Percentiles rank a stretch among this genome's conserved stretches.
phyloP scores from a whole-genome alignment of 2,888 invertebrate species.

The Iphiclides podalirius region DNA sequence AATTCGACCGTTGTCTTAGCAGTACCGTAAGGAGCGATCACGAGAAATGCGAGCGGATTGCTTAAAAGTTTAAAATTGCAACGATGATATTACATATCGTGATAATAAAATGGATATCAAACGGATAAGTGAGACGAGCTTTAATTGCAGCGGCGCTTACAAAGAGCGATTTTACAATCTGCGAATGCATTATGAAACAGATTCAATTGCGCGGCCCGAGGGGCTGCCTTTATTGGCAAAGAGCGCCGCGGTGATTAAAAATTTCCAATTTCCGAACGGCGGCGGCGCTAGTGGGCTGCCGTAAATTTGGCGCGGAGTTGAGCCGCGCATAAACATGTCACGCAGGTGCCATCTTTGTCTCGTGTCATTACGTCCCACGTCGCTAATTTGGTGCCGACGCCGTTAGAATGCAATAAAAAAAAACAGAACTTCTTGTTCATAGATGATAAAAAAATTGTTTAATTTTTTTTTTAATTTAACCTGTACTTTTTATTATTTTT shows the following conservation, averaged over 20 bases:
- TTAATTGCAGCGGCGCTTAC: slow-evolving; percentile 50
- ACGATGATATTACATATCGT: slow-evolving; percentile 25
- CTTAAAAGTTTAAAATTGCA: slow-evolving; percentile 24
- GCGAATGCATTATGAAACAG: slow-evolving; percentile 44
- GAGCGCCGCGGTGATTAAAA: slow-evolving; percentile 64
- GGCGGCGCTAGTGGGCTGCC: slow-evolving; percentile 38
- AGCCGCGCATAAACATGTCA: slow-evolving; percentile 64
- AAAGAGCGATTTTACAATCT: slow-evolving; percentile 52
- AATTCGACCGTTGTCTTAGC: slow-evolving; percentile 5
- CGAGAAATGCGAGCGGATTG: slow-evolving; percentile 5
- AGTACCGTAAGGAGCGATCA: slow-evolving; percentile 9
- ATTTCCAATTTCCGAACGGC: slow-evolving; percentile 59
- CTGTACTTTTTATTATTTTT: too few relatives aligned
- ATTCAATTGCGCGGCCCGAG: slow-evolving; percentile 29
- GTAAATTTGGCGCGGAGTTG: slow-evolving; percentile 65
- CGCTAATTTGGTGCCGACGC: not conserved
- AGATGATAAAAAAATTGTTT: too few relatives aligned
- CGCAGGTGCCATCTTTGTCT: slow-evolving; percentile 49
- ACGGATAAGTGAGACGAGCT: slow-evolving; percentile 40
- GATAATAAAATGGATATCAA: slow-evolving; percentile 36
- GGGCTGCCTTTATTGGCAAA: slow-evolving; percentile 36
- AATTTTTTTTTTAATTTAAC: too few relatives aligned
- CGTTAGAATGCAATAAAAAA: not conserved
- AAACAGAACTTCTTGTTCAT: too few relatives aligned
- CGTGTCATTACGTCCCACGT: slow-evolving; percentile 7